These are phyloP conservation scores for Molossus alvarezi DNA, from an alignment of 2,797 vertebrate species.

Conservation along the genomic window DNA sequence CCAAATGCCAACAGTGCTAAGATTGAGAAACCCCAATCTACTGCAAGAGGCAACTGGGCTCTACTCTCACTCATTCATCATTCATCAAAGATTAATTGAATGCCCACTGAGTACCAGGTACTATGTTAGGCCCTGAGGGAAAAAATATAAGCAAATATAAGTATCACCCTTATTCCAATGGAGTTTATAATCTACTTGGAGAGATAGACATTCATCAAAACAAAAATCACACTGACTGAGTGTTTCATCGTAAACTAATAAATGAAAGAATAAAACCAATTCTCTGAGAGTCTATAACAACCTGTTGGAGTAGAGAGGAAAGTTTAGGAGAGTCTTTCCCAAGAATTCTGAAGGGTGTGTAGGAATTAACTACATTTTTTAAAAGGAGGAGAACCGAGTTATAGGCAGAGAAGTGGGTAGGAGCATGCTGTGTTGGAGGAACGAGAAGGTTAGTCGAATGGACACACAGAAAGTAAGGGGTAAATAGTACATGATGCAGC, in stretches of 20 bases:
- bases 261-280: background rate
- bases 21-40: too few species aligned
- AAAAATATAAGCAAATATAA: background rate
- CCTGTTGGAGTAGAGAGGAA: background rate
- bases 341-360: background rate
- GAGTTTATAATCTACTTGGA: background rate
- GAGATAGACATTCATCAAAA: background rate
- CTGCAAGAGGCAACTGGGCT: background rate
- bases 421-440: background rate
- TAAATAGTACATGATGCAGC: too few species aligned
- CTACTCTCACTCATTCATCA: slow-evolving; percentile 9
- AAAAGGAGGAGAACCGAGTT: background rate
- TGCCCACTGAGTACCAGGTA: background rate
- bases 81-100: slow-evolving; percentile 3
- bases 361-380: background rate
- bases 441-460: background rate
- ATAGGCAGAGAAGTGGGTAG: background rate
- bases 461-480: background rate
- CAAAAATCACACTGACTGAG: background rate
- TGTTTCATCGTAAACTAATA: slow-evolving; percentile 35
- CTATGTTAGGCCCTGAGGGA: background rate
- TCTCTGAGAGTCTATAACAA: background rate
- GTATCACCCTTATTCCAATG: background rate
- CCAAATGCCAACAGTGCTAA: too few species aligned
- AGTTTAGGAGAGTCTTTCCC: background rate